phyloP scores from a whole-genome alignment of 2,113 vertebrate species.

The Peromyscus californicus region DNA sequence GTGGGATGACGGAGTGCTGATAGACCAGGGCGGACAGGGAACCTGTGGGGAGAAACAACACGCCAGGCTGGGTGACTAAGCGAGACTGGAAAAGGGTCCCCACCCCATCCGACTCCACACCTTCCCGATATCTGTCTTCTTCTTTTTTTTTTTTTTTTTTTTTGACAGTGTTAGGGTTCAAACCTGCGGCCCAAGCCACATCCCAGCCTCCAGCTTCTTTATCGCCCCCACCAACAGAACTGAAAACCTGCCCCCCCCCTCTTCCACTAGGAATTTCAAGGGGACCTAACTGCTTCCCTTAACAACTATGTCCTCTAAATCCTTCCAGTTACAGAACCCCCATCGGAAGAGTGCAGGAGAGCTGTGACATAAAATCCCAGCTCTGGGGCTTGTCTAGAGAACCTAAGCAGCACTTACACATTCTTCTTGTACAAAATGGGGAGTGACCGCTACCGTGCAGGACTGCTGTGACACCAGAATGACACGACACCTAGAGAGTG shows the following conservation, averaged over 20 bases:
- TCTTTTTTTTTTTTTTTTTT: too few relatives aligned
- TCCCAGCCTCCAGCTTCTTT: neutral
- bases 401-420: neutral
- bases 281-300: neutral
- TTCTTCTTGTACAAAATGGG: neutral
- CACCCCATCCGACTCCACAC: neutral
- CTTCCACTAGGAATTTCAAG: neutral
- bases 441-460: neutral
- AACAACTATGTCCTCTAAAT: neutral
- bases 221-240: neutral
- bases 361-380: neutral
- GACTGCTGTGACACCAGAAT: neutral
- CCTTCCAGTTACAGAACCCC: neutral
- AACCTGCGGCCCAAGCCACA: neutral
- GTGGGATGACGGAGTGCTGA: slow-evolving; percentile 98
- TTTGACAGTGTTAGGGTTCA: neutral
- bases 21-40: slow-evolving; percentile 98
- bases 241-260: neutral
- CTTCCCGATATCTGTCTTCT: neutral
- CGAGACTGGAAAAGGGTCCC: rapidly evolving
- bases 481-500: neutral
- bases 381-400: neutral
- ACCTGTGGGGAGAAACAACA: slow-evolving; percentile 86
- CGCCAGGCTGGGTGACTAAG: neutral
- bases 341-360: neutral